Evolutionary conservation across 2,797 vertebrate genomes (phyloP).

Genomic region (Protonibea diacanthus): DNA sequence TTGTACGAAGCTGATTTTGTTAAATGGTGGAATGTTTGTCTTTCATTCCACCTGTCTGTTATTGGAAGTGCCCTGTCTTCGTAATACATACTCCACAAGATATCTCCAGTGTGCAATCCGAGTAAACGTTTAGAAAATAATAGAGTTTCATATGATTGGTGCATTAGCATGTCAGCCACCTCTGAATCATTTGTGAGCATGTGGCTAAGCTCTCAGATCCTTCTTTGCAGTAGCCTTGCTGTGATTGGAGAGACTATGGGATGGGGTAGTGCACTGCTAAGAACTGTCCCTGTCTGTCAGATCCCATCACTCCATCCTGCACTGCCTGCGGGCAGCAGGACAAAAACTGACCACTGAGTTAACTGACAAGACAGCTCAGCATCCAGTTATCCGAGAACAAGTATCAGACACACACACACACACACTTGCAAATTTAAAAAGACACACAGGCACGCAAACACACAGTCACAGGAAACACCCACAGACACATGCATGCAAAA

Average conservation of each 20-base stretch:
- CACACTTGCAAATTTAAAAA: slow-evolving; percentile 38
- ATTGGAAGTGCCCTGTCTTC: not conserved
- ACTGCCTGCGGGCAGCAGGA: slow-evolving; percentile 69
- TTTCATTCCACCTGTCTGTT: slow-evolving; percentile 16
- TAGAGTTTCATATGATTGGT: slow-evolving; percentile 44
- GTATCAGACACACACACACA: slow-evolving; percentile 20
- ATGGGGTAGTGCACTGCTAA: slow-evolving; percentile 67
- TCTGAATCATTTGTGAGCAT: slow-evolving; percentile 52
- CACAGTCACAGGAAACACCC: slow-evolving; percentile 29
- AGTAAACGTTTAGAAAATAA: slow-evolving; percentile 40
- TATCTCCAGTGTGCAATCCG: slow-evolving; percentile 1
- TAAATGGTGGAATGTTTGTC: slow-evolving; percentile 7
- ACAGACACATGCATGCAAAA: slow-evolving; percentile 54
- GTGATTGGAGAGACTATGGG: slow-evolving; percentile 57
- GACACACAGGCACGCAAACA: slow-evolving; percentile 41
- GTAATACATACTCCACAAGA: slow-evolving; percentile 29
- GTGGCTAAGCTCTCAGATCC: slow-evolving; percentile 41
- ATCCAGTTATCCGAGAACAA: slow-evolving; percentile 67
- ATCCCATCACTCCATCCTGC: slow-evolving; percentile 72
- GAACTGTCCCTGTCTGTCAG: slow-evolving; percentile 78
- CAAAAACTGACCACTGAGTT: slow-evolving; percentile 84
- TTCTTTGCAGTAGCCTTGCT: slow-evolving; percentile 48
- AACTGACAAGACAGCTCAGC: slow-evolving; percentile 83
- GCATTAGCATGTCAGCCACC: slow-evolving; percentile 38
- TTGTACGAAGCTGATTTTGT: not conserved